A percentile compares a stretch with the other conserved stretches of the same genome.
These are phyloP conservation scores for Pseudococcus jackbeardsleyi DNA, from an alignment of 2,888 invertebrate species.

Conservation along the genomic window DNA sequence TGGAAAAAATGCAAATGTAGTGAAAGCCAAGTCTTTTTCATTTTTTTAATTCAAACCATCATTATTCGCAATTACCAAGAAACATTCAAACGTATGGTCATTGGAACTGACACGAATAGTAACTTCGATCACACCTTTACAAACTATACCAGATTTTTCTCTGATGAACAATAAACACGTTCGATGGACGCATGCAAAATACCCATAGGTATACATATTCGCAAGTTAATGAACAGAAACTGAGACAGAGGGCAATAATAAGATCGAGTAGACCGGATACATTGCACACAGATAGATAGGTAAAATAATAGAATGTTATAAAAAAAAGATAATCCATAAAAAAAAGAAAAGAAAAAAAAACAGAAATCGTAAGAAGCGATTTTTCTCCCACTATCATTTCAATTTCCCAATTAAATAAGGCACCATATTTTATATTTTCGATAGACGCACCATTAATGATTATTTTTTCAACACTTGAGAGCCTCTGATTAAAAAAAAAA, in stretches of 20 bases:
- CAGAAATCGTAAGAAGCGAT: not conserved
- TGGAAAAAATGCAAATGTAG: constrained; percentile 33
- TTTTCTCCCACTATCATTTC: not conserved
- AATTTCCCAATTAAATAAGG: not conserved
- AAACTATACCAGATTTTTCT: not conserved
- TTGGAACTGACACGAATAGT: constrained; percentile 13
- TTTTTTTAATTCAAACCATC: not conserved
- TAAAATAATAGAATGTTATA: constrained; percentile 5
- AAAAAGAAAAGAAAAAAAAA: not conserved
- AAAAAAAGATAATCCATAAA: not conserved
- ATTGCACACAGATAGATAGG: not conserved
- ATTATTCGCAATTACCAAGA: constrained; percentile 25
- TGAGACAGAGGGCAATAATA: not conserved
- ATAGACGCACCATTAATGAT: constrained; percentile 1
- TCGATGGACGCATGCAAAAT: not conserved
- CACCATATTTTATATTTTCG: not conserved
- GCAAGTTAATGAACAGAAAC: constrained; percentile 2
- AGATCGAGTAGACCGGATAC: not conserved
- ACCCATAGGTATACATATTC: not conserved
- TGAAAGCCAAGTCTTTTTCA: not conserved
- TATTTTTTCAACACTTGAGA: not conserved
- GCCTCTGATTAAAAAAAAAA: not conserved
- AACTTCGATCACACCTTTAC: not conserved
- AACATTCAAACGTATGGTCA: constrained; percentile 35
- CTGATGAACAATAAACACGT: not conserved